phyloP scores from a whole-genome alignment of 2,797 vertebrate genomes.

The Enteromius viviparus region DNA sequence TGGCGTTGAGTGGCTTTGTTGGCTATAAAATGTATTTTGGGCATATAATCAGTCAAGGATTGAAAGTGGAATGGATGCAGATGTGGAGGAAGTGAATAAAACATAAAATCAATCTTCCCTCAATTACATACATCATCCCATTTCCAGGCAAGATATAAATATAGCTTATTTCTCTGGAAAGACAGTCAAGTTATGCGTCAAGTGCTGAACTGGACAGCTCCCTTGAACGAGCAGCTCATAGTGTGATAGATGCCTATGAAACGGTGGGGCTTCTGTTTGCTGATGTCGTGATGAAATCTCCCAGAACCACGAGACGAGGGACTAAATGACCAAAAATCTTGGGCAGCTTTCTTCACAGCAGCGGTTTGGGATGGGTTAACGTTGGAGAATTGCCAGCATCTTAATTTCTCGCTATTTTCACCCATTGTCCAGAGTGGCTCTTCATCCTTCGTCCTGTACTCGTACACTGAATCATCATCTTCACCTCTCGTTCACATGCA shows the following conservation, averaged over 20 bases:
- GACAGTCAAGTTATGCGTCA: conserved; percentile 13
- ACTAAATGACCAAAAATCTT: conserved; percentile 63
- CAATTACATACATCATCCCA: conserved; percentile 31
- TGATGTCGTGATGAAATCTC: conserved; percentile 19
- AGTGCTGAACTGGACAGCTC: conserved; percentile 91
- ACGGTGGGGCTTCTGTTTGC: neutral
- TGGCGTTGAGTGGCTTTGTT: conserved; percentile 4
- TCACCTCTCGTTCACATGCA: conserved; percentile 83
- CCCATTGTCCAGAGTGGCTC: conserved; percentile 17
- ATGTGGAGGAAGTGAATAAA: conserved; percentile 22
- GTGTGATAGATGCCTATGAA: conserved; percentile 12
- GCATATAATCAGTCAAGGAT: conserved; percentile 21
- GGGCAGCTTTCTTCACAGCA: conserved; percentile 70
- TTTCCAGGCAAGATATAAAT: conserved; percentile 46
- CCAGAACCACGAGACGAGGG: conserved; percentile 54
- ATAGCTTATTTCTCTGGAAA: conserved; percentile 47
- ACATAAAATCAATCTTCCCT: conserved; percentile 12
- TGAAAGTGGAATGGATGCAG: conserved; percentile 37
- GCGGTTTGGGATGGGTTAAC: conserved; percentile 78
- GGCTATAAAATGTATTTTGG: conserved; percentile 12
- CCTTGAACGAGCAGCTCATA: conserved; percentile 38
- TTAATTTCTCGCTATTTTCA: conserved; percentile 70
- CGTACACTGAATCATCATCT: conserved; percentile 76
- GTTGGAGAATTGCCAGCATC: conserved; percentile 87
- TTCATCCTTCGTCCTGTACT: conserved; percentile 34